phyloP scores from a whole-genome alignment of 2,888 invertebrate species.

The Drosophila kuntzei region DNA sequence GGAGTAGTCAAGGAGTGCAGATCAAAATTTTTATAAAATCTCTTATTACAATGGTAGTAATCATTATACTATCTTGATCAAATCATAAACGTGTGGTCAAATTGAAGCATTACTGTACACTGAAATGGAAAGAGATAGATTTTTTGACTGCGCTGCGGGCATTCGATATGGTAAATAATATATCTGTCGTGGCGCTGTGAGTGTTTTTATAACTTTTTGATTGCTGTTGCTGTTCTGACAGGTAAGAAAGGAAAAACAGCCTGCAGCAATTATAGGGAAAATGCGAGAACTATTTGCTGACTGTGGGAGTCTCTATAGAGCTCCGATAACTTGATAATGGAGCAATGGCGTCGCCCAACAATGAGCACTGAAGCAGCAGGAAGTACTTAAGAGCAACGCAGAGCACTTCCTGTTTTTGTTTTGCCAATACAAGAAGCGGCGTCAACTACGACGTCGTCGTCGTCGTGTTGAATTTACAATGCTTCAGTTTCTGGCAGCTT shows the following conservation, averaged over 20 bases:
- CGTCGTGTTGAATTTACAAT: conserved; percentile 74
- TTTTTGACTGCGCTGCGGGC: conserved; percentile 43
- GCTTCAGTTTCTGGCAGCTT: conserved; percentile 53
- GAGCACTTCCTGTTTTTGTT: conserved; percentile 83
- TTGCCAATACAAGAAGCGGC: conserved; percentile 76
- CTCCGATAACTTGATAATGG: conserved; percentile 57
- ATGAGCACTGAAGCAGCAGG: conserved; percentile 69
- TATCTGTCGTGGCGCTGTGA: conserved; percentile 18
- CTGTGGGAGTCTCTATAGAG: conserved; percentile 20
- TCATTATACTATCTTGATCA: too few relatives aligned
- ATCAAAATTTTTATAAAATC: neutral
- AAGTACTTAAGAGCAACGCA: conserved; percentile 82
- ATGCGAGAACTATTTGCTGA: conserved; percentile 65
- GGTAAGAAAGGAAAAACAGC: conserved; percentile 58
- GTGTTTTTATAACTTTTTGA: conserved; percentile 71
- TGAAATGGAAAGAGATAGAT: conserved; percentile 34
- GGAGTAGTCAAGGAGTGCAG: neutral
- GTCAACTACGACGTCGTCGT: conserved; percentile 56
- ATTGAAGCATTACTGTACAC: neutral
- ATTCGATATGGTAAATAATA: conserved; percentile 66
- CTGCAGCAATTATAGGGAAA: conserved; percentile 65
- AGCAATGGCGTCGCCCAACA: conserved; percentile 53
- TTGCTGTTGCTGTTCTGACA: conserved; percentile 55
- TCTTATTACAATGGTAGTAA: too few relatives aligned
- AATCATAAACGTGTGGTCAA: neutral